A percentile compares a stretch with the other conserved stretches of the same genome.
phyloP scores from a whole-genome alignment of 2,888 invertebrate genomes.

The Operophtera brumata region DNA sequence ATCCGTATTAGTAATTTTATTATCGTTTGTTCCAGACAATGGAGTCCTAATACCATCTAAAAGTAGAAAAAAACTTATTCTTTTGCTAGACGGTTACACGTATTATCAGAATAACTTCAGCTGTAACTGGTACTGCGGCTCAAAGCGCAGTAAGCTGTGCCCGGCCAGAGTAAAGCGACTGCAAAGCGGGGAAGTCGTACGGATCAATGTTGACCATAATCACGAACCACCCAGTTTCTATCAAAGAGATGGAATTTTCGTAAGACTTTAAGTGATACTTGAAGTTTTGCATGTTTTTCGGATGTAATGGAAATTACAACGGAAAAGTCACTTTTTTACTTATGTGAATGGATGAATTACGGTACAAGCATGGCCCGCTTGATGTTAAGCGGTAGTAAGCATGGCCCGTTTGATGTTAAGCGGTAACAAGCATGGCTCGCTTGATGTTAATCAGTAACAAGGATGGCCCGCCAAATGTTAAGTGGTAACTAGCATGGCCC shows the following conservation, averaged over 20 bases:
- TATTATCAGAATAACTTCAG: conserved; percentile 50
- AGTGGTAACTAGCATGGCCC: no score
- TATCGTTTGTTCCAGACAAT: conserved; percentile 8
- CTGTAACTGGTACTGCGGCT: conserved; percentile 47
- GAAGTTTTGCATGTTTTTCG: neutral
- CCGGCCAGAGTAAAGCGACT: conserved; percentile 34
- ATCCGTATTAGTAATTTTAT: no score
- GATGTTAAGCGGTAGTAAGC: no score
- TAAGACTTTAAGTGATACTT: neutral
- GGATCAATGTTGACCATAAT: conserved; percentile 30
- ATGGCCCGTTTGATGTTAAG: no score
- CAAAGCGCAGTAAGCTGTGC: conserved; percentile 34
- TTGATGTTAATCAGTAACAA: no score
- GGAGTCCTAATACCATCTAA: conserved; percentile 43
- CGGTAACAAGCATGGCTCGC: no score
- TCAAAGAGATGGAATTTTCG: neutral
- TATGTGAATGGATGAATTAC: no score
- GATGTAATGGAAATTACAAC: no score
- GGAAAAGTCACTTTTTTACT: no score
- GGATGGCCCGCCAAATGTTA: no score
- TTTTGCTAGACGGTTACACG: conserved; percentile 48
- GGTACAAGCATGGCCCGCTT: no score
- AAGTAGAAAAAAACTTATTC: conserved; percentile 41
- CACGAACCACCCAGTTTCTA: conserved; percentile 38
- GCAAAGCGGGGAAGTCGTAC: conserved; percentile 18